Conservation (phyloP, 2,113 vertebrate species). For the Callorhinus ursinus region DNA sequence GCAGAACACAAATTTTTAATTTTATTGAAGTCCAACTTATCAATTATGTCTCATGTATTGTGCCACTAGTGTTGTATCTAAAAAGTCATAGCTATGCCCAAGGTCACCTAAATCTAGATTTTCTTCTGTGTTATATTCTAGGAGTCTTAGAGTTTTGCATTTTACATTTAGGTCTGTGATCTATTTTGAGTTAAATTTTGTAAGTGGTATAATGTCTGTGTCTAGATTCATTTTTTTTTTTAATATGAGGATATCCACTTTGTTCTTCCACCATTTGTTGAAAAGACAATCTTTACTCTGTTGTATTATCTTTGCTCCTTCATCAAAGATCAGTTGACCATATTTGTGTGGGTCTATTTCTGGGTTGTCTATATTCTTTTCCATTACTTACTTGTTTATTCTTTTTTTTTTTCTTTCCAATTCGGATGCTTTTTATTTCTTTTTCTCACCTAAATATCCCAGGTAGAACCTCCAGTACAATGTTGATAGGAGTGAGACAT, state of each 20-base stretch:
- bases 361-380: not conserved
- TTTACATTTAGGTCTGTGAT: not conserved
- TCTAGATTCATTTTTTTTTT: not conserved
- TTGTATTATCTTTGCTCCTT: not conserved
- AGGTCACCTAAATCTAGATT: not conserved
- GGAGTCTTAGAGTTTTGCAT: not conserved
- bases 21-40: not conserved
- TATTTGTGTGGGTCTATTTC: not conserved
- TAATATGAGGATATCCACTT: not conserved
- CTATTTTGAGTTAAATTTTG: not conserved
- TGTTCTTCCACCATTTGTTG: not conserved
- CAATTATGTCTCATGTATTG: not conserved
- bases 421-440: not conserved
- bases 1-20: not conserved
- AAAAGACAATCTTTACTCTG: not conserved
- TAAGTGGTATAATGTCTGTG: not conserved
- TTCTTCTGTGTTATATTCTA: not conserved
- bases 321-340: not conserved
- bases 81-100: not conserved
- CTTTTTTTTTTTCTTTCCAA: not conserved
- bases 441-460: not conserved
- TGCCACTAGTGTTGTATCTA: not conserved
- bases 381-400: not conserved
- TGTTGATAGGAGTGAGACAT: not conserved
- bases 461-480: not conserved